Percentiles rank a stretch among this genome's conserved stretches.
These are phyloP conservation scores for Macropus fuliginosus DNA, from an alignment of 2,797 vertebrate genomes.

Conservation along the genomic window DNA sequence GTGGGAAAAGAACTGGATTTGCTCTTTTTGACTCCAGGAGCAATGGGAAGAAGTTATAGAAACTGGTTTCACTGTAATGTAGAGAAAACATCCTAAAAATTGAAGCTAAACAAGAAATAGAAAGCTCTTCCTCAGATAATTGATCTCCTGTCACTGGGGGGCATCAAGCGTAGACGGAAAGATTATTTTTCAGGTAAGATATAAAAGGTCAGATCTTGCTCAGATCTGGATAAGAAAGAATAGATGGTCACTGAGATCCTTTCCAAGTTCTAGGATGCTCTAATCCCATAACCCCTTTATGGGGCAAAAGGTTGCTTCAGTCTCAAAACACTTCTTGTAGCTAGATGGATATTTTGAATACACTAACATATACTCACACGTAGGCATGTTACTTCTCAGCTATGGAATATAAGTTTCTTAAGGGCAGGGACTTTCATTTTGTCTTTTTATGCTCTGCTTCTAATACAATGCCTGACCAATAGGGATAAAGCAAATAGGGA, in stretches of 20 bases:
- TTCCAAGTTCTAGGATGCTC: not conserved
- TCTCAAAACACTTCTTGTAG: not conserved
- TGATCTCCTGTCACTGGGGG: not conserved
- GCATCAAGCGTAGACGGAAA: not conserved
- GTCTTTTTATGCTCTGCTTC: not conserved
- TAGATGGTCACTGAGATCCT: not conserved
- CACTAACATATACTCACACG: not conserved
- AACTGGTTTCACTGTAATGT: not conserved
- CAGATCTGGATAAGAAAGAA: not conserved
- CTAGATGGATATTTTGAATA: not conserved
- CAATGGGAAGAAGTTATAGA: not conserved
- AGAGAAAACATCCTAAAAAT: not conserved
- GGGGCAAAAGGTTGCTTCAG: not conserved
- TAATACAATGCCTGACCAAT: not conserved
- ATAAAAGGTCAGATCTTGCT: not conserved
- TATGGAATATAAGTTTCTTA: not conserved
- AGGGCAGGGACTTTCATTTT: not conserved
- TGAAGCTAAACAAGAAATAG: not conserved
- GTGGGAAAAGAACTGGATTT: not conserved
- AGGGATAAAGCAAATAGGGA: not conserved
- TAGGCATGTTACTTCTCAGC: not conserved
- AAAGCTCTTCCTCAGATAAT: not conserved
- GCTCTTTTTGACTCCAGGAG: not conserved
- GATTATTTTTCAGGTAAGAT: not conserved
- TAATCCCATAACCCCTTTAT: not conserved